phyloP scores from a whole-genome alignment of 1,140 invertebrate genomes.

The Listronotus bonariensis region DNA sequence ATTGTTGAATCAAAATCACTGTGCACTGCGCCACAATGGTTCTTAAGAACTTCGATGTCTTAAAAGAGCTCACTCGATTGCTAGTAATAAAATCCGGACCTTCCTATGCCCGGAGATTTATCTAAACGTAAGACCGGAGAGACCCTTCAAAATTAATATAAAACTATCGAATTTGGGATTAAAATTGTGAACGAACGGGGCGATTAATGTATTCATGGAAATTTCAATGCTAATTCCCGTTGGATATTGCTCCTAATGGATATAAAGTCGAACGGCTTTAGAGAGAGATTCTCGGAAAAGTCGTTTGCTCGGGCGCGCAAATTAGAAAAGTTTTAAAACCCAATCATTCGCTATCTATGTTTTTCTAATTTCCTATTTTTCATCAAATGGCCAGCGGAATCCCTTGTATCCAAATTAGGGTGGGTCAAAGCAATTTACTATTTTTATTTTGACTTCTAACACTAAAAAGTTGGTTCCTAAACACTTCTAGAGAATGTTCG shows the following conservation, averaged over 20 bases:
- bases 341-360: conserved; percentile 16
- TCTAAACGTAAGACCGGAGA: too few species aligned
- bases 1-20: too few species aligned
- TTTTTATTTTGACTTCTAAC: too few species aligned
- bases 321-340: conserved; percentile 36
- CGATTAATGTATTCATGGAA: conserved; percentile 38
- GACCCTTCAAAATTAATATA: conserved; percentile 13
- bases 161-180: conserved; percentile 35
- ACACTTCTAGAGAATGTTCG: too few species aligned
- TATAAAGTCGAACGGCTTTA: conserved; percentile 28
- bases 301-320: conserved; percentile 22
- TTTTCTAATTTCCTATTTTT: not conserved
- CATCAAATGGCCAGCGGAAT: not conserved
- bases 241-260: conserved; percentile 28
- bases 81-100: too few species aligned
- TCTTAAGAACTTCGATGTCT: too few species aligned
- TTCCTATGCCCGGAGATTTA: too few species aligned
- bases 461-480: too few species aligned
- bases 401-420: too few species aligned
- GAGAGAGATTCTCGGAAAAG: conserved; percentile 22
- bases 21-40: too few species aligned
- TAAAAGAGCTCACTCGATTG: too few species aligned
- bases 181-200: conserved; percentile 19
- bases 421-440: too few species aligned
- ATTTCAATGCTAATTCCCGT: conserved; percentile 34